Percentiles rank a stretch among this genome's conserved stretches.
Conservation (phyloP, 2,888 invertebrate genomes). For the Tholera decimalis region DNA sequence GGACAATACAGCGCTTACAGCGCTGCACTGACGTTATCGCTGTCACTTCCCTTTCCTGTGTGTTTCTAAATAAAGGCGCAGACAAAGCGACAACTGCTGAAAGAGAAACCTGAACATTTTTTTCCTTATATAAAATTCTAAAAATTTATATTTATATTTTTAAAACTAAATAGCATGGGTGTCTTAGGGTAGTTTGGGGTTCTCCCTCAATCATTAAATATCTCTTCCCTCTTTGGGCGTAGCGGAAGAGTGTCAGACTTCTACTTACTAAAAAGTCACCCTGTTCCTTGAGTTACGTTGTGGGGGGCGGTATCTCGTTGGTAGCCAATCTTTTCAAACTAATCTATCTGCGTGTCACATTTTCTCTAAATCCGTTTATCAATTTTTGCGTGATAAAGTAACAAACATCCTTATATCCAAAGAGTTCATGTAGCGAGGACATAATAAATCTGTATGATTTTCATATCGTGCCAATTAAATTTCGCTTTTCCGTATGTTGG, state of each 20-base stretch:
- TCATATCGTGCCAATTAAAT: background rate
- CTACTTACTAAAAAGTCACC: too few species aligned
- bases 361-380: background rate
- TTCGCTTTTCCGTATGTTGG: background rate
- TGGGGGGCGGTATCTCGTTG: too few species aligned
- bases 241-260: too few species aligned
- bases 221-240: too few species aligned
- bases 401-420: too few species aligned
- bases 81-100: slow-evolving; percentile 51
- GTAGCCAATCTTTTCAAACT: too few species aligned
- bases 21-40: slow-evolving; percentile 72
- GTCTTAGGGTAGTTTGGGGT: too few species aligned
- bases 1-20: slow-evolving; percentile 70
- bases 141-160: background rate
- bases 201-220: too few species aligned
- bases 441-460: background rate
- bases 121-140: slow-evolving; percentile 2
- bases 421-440: background rate
- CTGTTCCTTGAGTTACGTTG: too few species aligned
- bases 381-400: background rate
- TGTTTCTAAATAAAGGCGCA: slow-evolving; percentile 66
- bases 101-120: slow-evolving; percentile 16
- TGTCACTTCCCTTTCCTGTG: slow-evolving; percentile 70
- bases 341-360: too few species aligned
- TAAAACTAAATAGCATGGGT: too few species aligned